A percentile compares a stretch with the other conserved stretches of the same genome.
phyloP scores from a whole-genome alignment of 2,888 invertebrate species.

The Rhimphoctona megacephalus region DNA sequence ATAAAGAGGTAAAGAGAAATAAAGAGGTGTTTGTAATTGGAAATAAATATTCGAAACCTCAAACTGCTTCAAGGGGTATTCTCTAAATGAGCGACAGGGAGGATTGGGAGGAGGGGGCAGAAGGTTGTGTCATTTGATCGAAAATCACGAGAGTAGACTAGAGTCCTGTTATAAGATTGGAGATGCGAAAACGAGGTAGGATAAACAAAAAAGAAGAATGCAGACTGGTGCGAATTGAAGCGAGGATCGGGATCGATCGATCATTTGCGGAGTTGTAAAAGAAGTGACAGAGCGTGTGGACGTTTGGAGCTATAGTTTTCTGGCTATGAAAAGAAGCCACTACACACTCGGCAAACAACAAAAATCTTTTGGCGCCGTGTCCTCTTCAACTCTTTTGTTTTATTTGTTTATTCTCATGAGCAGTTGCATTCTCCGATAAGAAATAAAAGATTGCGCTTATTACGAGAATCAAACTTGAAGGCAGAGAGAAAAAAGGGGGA shows the following conservation, averaged over 20 bases:
- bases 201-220: slow-evolving; percentile 28
- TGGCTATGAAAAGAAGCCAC: slow-evolving; percentile 38
- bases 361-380: slow-evolving; percentile 25
- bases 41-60: background rate
- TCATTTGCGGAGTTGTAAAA: slow-evolving; percentile 37
- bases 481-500: background rate
- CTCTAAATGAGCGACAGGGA: background rate
- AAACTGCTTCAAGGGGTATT: background rate
- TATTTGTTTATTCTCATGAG: background rate
- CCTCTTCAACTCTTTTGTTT: slow-evolving; percentile 17
- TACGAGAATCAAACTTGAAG: slow-evolving; percentile 19
- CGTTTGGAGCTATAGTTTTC: slow-evolving; percentile 11
- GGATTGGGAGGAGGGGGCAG: background rate
- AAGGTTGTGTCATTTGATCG: background rate
- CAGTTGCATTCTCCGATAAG: slow-evolving; percentile 19
- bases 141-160: background rate
- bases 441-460: slow-evolving; percentile 1
- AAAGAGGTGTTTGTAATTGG: background rate
- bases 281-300: slow-evolving; percentile 57
- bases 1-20: background rate
- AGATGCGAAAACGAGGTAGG: slow-evolving; percentile 55
- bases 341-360: background rate
- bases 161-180: slow-evolving; percentile 33
- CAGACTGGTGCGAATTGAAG: slow-evolving; percentile 21
- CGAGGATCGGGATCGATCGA: slow-evolving; percentile 58